Evolutionary conservation across 2,888 invertebrate genomes (phyloP), one percentile per base, ranked within the genome.

Genomic region (Strigamia maritima): DNA sequence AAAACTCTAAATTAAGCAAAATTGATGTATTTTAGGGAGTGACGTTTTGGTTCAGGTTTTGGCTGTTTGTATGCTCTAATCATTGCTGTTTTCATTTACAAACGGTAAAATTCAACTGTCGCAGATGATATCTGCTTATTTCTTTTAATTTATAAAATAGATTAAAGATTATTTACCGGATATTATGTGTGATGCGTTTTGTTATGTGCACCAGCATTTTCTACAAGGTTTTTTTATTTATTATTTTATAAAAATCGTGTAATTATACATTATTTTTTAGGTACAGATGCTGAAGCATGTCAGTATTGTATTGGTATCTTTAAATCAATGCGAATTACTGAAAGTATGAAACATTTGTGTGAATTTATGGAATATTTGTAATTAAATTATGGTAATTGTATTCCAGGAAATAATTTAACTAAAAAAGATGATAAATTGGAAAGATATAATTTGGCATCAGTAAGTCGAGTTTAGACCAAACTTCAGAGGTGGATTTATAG

Each of bases 21-120:
- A 14, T 16, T 28, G n/a, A n/a, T n/a, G 14, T 70, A 0, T 70
- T 26, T 28, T 26, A 70, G 70, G 70, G 26, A 26, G 28, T 70
- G 28, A 70, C 70, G 8, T 70, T 70, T 70, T 70, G 70, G 70
- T 70, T 70, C 12, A 12, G 70, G 26, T 26, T 26, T 70, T 70
- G 70, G 70, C 2, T 70, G 8, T 28, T 70, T 1, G 28, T 70
- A 16, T 70, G n/a, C n/a, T 70, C 28, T 28, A 70, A 70, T 70
- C 70, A 70, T 28, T 7, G 16, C 70, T 70, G 70, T 70, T 70
- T 70, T 70, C 70, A 70, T 1, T 70, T 70, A n/a, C 12, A 26
- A 12, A 26, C 70, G 28, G 70, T 70, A 70, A 26, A 16, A 1
- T 4, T 12, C 26, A 70, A 14, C 24, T 12, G 16, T 16, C 3